Evolutionary conservation across 2,888 invertebrate genomes (phyloP).

Genomic region (Griposia aprilina): DNA sequence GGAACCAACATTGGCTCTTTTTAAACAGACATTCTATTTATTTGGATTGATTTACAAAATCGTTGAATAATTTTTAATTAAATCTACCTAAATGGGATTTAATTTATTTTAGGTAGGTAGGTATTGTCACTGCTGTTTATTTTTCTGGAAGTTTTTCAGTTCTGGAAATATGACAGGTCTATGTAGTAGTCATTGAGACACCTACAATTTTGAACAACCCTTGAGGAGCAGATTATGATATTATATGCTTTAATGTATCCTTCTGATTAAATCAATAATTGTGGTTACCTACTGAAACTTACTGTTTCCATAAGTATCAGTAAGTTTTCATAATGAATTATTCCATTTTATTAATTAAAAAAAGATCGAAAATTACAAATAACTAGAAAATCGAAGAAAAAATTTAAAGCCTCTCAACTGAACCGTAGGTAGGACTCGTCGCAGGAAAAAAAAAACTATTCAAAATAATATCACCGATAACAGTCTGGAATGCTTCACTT

Average conservation of each 20-base stretch:
- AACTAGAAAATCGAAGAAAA: background rate
- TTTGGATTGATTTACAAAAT: slow-evolving; percentile 11
- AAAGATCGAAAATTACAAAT: background rate
- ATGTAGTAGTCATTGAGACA: background rate
- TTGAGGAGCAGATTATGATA: background rate
- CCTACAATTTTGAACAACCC: background rate
- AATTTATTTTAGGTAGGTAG: background rate
- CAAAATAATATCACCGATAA: slow-evolving; percentile 30
- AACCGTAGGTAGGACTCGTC: background rate
- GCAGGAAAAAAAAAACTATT: background rate
- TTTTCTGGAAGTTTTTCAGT: background rate
- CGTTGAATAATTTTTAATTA: slow-evolving; percentile 27
- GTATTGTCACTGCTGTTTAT: background rate
- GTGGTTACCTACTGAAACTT: background rate
- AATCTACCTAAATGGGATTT: slow-evolving; percentile 7
- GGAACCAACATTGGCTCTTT: slow-evolving; percentile 25
- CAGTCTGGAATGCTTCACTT: slow-evolving; percentile 52
- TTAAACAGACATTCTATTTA: slow-evolving; percentile 29
- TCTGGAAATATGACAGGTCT: background rate
- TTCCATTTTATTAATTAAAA: too few species aligned
- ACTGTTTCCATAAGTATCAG: background rate
- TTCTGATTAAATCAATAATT: background rate
- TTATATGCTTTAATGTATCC: too few species aligned
- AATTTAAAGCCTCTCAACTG: background rate
- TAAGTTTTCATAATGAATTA: background rate